Conservation (phyloP, 2,888 invertebrate genomes). For the Notodonta dromedarius region DNA sequence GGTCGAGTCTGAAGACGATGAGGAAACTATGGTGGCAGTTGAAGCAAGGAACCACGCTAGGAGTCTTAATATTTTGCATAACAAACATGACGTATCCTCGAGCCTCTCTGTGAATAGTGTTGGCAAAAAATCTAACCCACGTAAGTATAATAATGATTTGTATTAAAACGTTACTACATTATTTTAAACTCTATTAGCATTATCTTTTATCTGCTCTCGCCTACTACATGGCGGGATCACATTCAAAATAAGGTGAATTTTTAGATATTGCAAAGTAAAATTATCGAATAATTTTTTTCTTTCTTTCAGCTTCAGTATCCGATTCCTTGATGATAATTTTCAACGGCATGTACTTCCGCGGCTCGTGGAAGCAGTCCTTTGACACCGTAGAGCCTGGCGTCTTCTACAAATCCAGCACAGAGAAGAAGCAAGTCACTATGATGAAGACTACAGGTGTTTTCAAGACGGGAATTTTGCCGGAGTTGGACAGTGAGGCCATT, state of each 20-base stretch:
- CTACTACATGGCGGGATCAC: too few relatives aligned
- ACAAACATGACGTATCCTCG: conserved; percentile 81
- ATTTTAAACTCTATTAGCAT: too few relatives aligned
- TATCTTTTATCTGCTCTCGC: too few relatives aligned
- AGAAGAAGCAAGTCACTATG: conserved; percentile 86
- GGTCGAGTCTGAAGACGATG: conserved; percentile 76
- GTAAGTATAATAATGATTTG: conserved; percentile 49
- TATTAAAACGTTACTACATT: too few relatives aligned
- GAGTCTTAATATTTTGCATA: conserved; percentile 66
- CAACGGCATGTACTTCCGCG: conserved; percentile 91
- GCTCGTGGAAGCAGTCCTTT: conserved; percentile 89
- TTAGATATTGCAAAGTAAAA: too few relatives aligned
- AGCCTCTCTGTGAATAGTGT: conserved; percentile 86
- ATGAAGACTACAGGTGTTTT: conserved; percentile 87
- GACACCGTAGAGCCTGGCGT: conserved; percentile 80
- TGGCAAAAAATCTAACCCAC: conserved; percentile 74
- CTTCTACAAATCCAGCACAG: conserved; percentile 86
- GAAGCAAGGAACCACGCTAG: conserved; percentile 81
- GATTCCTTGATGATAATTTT: conserved; percentile 88
- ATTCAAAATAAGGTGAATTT: too few relatives aligned
- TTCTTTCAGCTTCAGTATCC: conserved; percentile 61
- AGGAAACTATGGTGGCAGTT: conserved; percentile 85
- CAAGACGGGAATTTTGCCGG: conserved; percentile 84
- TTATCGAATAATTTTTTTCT: conserved; percentile 9
- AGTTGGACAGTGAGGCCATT: conserved; percentile 87